A percentile compares a stretch with the other conserved stretches of the same genome.
Conservation (phyloP, 2,113 vertebrate genomes). For the Falcunculus frontatus region DNA sequence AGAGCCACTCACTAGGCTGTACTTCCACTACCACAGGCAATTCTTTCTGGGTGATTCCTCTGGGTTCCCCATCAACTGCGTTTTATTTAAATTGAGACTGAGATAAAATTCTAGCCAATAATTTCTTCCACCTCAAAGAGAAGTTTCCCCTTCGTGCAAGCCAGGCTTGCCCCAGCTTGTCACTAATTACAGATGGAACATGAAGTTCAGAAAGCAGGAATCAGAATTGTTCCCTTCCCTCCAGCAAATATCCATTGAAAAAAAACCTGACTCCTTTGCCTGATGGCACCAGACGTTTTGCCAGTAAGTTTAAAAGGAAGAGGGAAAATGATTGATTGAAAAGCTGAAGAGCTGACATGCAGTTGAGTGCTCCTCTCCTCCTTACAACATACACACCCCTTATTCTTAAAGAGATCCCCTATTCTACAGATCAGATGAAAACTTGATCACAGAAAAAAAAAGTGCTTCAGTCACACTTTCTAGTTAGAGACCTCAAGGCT, state of each 20-base stretch:
- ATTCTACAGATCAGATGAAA: neutral
- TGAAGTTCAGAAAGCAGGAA: slow-evolving; percentile 55
- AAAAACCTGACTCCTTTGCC: neutral
- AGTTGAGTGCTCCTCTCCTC: neutral
- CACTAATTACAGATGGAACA: slow-evolving; percentile 70
- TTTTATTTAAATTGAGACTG: neutral
- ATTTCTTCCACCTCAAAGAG: slow-evolving; percentile 20
- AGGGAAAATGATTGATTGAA: neutral
- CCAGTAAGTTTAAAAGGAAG: neutral
- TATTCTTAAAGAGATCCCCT: neutral
- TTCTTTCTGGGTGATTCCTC: neutral
- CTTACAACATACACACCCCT: neutral
- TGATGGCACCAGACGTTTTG: neutral
- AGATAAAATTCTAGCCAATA: slow-evolving; percentile 12
- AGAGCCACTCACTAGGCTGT: neutral
- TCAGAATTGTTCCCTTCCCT: slow-evolving; percentile 36
- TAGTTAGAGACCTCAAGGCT: neutral
- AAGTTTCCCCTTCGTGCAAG: neutral
- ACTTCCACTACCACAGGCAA: neutral
- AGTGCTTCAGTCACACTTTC: neutral
- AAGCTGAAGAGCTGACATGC: neutral
- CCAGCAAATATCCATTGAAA: slow-evolving; percentile 15
- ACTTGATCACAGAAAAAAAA: neutral
- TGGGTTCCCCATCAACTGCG: neutral
- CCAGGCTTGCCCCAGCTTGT: slow-evolving; percentile 70